Evolutionary conservation across 2,888 invertebrate species (phyloP).

Genomic region (Leptopilina myrica): DNA sequence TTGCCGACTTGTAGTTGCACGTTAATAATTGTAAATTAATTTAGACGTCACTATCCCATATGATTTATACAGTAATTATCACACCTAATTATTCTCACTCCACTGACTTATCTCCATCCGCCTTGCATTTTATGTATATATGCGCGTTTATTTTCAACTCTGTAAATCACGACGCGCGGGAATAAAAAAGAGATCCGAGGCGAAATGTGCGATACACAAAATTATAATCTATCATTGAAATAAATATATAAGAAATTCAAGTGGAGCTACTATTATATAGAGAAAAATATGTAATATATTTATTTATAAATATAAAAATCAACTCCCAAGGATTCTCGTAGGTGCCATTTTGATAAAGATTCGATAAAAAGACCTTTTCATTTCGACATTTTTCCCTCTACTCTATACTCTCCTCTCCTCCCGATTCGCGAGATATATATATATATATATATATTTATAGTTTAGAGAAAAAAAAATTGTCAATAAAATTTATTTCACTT

Average conservation of each 20-base stretch:
- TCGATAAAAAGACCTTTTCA: background rate
- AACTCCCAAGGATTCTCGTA: slow-evolving; percentile 15
- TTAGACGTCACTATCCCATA: slow-evolving; percentile 19
- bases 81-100: slow-evolving; percentile 29
- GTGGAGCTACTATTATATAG: slow-evolving; percentile 10
- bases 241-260: slow-evolving; percentile 20
- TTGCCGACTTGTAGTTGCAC: slow-evolving; percentile 14
- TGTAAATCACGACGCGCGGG: slow-evolving; percentile 21
- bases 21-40: slow-evolving; percentile 38
- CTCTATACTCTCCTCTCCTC: too few relatives aligned
- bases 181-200: slow-evolving; percentile 12
- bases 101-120: slow-evolving; percentile 26
- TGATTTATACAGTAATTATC: slow-evolving; percentile 34
- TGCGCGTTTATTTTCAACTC: background rate
- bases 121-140: slow-evolving; percentile 19
- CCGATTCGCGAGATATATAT: background rate
- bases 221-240: slow-evolving; percentile 32
- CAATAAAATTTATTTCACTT: background rate
- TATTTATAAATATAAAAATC: background rate
- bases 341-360: slow-evolving; percentile 9
- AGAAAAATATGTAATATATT: too few relatives aligned
- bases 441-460: background rate
- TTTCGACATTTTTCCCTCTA: background rate
- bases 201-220: slow-evolving; percentile 34
- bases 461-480: background rate